Conservation (phyloP, 2,797 vertebrate genomes). For the Notolabrus celidotus region DNA sequence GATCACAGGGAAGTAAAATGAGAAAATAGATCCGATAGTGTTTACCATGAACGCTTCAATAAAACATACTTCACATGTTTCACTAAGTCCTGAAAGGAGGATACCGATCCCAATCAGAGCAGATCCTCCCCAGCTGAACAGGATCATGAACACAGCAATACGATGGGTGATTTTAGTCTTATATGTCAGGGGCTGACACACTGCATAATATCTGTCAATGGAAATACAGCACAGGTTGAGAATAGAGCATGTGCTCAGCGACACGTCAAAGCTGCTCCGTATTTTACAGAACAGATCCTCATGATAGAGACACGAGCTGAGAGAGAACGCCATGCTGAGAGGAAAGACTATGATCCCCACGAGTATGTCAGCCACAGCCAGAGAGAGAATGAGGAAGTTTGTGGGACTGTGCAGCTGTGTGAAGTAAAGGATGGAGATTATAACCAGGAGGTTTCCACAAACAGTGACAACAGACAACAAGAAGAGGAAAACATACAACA, state of each 20-base stretch:
- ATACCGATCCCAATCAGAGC: too few species aligned
- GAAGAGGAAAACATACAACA: not conserved
- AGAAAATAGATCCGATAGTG: slow-evolving; percentile 62
- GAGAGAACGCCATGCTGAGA: slow-evolving; percentile 41
- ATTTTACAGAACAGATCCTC: slow-evolving; percentile 46
- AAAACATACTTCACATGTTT: not conserved
- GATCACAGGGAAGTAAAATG: slow-evolving; percentile 85
- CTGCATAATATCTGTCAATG: slow-evolving; percentile 40
- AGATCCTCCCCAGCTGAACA: too few species aligned
- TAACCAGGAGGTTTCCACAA: slow-evolving; percentile 82
- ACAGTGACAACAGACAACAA: slow-evolving; percentile 43
- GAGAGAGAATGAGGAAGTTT: slow-evolving; percentile 89
- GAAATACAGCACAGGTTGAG: slow-evolving; percentile 52
- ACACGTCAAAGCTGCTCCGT: slow-evolving; percentile 30
- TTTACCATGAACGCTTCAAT: not conserved
- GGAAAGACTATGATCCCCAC: slow-evolving; percentile 78
- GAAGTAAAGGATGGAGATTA: slow-evolving; percentile 90
- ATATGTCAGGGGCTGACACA: slow-evolving; percentile 23
- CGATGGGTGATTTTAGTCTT: too few species aligned
- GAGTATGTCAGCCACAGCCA: slow-evolving; percentile 88
- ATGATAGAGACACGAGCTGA: slow-evolving; percentile 42
- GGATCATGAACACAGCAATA: too few species aligned
- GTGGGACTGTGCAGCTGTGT: slow-evolving; percentile 90
- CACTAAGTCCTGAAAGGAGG: not conserved
- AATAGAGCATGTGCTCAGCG: slow-evolving; percentile 42